Base-by-base conservation (phyloP, 2,888 invertebrate species). In the Clistopyga incitator region DNA sequence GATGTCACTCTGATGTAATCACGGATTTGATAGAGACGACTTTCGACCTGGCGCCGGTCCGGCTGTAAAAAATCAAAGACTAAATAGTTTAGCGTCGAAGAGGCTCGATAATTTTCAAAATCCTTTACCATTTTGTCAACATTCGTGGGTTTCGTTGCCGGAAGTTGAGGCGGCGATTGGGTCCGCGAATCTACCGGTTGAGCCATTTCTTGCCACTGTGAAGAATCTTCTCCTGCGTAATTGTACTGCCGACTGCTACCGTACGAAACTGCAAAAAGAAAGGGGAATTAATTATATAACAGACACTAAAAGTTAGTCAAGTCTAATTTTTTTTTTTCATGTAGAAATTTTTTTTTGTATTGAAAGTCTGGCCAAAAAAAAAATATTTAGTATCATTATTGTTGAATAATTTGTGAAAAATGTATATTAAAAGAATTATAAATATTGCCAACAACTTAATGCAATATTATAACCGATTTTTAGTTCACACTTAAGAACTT, bases 1-100 rank as follows among this genome's bases (percentile, higher is more conserved):
- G 96, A 95, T 6, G 96, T 96, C 50, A 96, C 95, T 89, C 95
- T 94, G 84, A 96, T 96, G 90, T 96, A 96, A 90, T 96, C 96
- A 68, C 96, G 93, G 85, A 97, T 96, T 93, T 96, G 96, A 81
- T 95, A 95, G 20, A 97, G 93, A 67, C 96, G 95, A 45, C 95
- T 95, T 89, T 96, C 96, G 54, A 97, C 96, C 74, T 96, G 95
- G 25, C 95, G 95, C 71, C 96, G 95, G 87, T 96, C 96, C 6
- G 96, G 96, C 93, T 93, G 78, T 52, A 85, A 79, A 20, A 67
- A 25, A 67, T 76, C n/a, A 34, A 77, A 75, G 20, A 29, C 3
- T 20, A 20, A 47, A 54, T 18, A 29, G 18, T 38, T 25, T 47
- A 0, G 6, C 4, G 18, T n/a, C 8, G 8, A 23, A 54, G 0